Conservation (phyloP, 2,113 vertebrate species). For the Equus quagga region DNA sequence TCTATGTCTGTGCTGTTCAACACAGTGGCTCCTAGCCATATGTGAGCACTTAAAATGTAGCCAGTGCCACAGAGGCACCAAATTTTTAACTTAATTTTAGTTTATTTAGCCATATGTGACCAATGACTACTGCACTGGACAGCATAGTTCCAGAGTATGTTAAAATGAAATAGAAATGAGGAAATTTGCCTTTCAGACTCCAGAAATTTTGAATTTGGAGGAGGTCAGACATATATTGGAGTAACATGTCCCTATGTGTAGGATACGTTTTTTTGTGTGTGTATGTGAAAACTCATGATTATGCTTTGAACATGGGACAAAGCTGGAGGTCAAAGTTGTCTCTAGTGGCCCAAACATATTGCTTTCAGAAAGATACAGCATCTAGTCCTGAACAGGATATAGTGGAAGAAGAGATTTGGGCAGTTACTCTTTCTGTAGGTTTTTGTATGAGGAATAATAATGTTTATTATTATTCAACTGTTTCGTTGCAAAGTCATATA, state of each 20-base stretch:
- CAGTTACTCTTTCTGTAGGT: not conserved
- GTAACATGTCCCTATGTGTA: not conserved
- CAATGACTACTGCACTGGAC: not conserved
- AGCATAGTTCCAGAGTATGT: not conserved
- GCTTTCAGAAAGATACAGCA: not conserved
- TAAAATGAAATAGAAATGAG: conserved; percentile 34
- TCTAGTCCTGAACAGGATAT: not conserved
- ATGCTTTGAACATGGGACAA: not conserved
- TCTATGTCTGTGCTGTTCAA: not conserved
- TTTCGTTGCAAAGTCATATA: not conserved
- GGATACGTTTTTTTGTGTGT: not conserved
- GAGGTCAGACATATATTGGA: not conserved
- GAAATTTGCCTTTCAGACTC: not conserved
- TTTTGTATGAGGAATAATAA: conserved; percentile 17
- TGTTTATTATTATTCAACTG: not conserved
- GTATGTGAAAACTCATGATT: not conserved
- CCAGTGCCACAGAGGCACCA: not conserved
- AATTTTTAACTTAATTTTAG: conserved; percentile 38
- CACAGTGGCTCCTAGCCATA: not conserved
- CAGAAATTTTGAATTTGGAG: conserved; percentile 21
- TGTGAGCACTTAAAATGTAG: not conserved
- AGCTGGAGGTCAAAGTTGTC: not conserved
- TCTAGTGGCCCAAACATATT: not conserved
- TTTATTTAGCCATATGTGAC: not conserved
- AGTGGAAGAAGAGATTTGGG: not conserved